Percentiles rank a stretch among this genome's conserved stretches.
phyloP scores from a whole-genome alignment of 1,140 invertebrate genomes.

The Drosophila azteca region DNA sequence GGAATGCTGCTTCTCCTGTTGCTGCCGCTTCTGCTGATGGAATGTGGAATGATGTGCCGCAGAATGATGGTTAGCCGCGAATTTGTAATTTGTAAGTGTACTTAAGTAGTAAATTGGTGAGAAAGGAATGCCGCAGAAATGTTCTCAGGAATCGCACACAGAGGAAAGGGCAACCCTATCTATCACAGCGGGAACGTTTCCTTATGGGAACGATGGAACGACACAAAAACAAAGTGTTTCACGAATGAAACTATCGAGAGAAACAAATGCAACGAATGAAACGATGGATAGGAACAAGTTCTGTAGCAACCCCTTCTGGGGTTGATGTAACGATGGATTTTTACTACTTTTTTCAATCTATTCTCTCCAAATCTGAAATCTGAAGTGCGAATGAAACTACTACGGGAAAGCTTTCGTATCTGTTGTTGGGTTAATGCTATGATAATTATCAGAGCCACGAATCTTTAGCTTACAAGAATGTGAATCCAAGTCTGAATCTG shows the following conservation, averaged over 20 bases:
- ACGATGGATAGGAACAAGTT: too few species aligned
- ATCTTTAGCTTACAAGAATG: not conserved
- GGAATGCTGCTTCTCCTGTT: slow-evolving; percentile 3
- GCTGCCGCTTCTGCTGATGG: not conserved
- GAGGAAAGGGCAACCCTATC: not conserved
- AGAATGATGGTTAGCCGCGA: slow-evolving; percentile 33
- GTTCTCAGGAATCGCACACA: slow-evolving; percentile 13
- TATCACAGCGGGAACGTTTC: not conserved
- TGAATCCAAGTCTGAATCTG: not conserved
- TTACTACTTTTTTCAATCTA: too few species aligned
- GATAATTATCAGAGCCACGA: too few species aligned
- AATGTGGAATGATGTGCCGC: slow-evolving; percentile 30
- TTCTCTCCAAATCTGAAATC: too few species aligned
- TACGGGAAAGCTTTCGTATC: too few species aligned
- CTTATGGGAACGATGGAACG: not conserved
- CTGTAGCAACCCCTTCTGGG: too few species aligned
- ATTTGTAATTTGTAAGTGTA: slow-evolving; percentile 57
- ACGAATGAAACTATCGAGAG: too few species aligned
- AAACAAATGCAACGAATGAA: too few species aligned
- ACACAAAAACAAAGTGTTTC: too few species aligned
- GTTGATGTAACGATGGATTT: too few species aligned
- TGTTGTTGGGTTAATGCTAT: too few species aligned
- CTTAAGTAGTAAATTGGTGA: slow-evolving; percentile 33
- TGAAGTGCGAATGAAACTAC: too few species aligned
- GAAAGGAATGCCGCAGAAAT: slow-evolving; percentile 23